Percentiles rank a stretch among this genome's conserved stretches.
These are phyloP conservation scores for Sceloporus tristichus DNA, from an alignment of 2,113 vertebrate genomes.

Conservation along the genomic window DNA sequence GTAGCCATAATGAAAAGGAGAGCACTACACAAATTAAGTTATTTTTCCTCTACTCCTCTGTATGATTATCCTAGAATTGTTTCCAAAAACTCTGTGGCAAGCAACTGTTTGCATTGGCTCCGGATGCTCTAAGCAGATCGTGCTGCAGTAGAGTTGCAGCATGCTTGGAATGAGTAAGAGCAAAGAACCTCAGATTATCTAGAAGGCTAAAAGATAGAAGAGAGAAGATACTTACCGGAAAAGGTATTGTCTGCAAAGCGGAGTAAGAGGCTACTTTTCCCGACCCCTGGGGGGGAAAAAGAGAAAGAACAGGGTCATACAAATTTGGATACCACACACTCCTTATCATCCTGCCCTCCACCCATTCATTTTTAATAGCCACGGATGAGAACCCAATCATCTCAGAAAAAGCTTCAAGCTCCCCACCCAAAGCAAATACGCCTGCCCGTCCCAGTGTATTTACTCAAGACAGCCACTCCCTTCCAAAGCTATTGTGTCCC, in stretches of 20 bases:
- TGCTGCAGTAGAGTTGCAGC: neutral
- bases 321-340: neutral
- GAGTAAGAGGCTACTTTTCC: slow-evolving; percentile 87
- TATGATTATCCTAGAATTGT: neutral
- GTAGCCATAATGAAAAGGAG: neutral
- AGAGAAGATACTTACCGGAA: slow-evolving; percentile 78
- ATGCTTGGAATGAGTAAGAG: neutral
- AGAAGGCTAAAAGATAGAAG: too few relatives aligned
- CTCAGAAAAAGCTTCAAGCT: neutral
- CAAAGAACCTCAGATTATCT: neutral
- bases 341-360: neutral
- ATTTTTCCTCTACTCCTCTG: neutral
- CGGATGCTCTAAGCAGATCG: neutral
- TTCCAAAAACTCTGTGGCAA: neutral
- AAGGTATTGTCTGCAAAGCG: slow-evolving; percentile 88
- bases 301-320: neutral
- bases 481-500: neutral
- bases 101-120: too few relatives aligned
- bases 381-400: neutral
- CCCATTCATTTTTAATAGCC: neutral
- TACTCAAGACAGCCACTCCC: slow-evolving; percentile 20
- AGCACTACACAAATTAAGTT: neutral
- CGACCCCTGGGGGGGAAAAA: slow-evolving; percentile 78
- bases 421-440: slow-evolving; percentile 36
- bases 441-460: neutral